Conservation (phyloP, 2,113 vertebrate species). For the Aphyosemion australe region DNA sequence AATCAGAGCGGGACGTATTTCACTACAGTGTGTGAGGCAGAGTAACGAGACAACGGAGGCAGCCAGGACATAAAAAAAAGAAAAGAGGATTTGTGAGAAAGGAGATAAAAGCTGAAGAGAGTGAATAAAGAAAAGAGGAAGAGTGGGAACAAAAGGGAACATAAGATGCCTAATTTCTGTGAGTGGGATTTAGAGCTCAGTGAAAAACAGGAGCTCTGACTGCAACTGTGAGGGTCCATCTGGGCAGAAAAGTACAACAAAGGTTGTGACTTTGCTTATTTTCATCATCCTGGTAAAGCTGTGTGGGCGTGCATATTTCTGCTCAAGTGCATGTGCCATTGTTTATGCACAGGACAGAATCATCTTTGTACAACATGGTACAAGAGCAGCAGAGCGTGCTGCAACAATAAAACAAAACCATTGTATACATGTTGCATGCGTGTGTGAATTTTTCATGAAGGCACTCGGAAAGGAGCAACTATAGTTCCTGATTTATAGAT, state of each 20-base stretch:
- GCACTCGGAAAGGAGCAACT: conserved; percentile 21
- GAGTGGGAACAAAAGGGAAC: conserved; percentile 43
- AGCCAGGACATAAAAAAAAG: conserved; percentile 37
- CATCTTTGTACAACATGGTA: conserved; percentile 1
- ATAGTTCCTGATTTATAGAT: conserved; percentile 43
- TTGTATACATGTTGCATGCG: conserved; percentile 27
- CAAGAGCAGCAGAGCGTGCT: conserved; percentile 1
- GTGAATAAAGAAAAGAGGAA: conserved; percentile 45
- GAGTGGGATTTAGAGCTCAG: conserved; percentile 72
- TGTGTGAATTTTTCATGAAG: conserved; percentile 41
- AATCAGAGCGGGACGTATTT: conserved; percentile 53
- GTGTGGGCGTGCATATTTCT: conserved; percentile 26
- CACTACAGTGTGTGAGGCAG: conserved; percentile 45
- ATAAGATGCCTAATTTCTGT: conserved; percentile 76
- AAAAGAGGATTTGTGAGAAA: conserved; percentile 62
- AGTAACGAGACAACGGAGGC: conserved; percentile 62
- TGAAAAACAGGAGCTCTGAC: conserved; percentile 57
- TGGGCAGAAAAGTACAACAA: conserved; percentile 39
- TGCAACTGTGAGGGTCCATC: conserved; percentile 24
- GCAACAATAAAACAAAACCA: conserved; percentile 11
- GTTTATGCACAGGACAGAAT: conserved; percentile 21
- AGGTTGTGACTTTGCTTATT: conserved; percentile 56
- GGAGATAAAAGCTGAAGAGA: conserved; percentile 54
- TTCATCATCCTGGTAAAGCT: conserved; percentile 52
- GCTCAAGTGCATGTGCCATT: conserved; percentile 13